These are phyloP conservation scores for Tadarida brasiliensis DNA, from an alignment of 2,797 vertebrate species.

Conservation along the genomic window DNA sequence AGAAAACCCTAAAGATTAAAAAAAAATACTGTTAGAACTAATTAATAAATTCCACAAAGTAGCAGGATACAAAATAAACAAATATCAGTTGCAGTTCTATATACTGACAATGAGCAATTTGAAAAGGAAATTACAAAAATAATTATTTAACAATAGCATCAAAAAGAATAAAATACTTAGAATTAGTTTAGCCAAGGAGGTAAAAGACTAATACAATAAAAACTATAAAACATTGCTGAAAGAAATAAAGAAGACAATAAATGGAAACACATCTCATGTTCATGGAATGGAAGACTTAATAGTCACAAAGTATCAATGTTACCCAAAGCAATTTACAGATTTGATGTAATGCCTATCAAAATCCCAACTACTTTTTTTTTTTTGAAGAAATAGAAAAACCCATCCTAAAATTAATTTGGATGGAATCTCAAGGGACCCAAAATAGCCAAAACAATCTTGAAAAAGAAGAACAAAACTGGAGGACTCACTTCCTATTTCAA, in stretches of 20 bases:
- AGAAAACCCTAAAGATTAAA: background rate
- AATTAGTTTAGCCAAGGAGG: background rate
- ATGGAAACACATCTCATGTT: background rate
- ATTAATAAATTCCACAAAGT: background rate
- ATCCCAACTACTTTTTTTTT: background rate
- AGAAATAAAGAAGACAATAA: background rate
- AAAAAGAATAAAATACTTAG: slow-evolving; percentile 27
- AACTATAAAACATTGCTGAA: background rate
- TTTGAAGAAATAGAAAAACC: background rate
- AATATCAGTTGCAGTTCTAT: background rate
- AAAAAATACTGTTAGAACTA: background rate
- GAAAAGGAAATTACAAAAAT: background rate
- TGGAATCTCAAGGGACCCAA: too few species aligned
- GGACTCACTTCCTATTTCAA: background rate
- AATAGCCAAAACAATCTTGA: too few species aligned
- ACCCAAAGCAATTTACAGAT: background rate
- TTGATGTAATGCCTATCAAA: background rate
- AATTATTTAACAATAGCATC: background rate
- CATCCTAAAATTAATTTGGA: too few species aligned
- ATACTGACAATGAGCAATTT: background rate
- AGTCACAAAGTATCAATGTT: background rate
- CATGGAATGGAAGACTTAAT: background rate
- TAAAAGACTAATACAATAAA: background rate
- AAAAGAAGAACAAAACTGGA: background rate
- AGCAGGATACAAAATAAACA: background rate